Percentiles rank a stretch among this genome's conserved stretches.
phyloP scores from a whole-genome alignment of 2,888 invertebrate genomes.

The Myopa tessellatipennis region DNA sequence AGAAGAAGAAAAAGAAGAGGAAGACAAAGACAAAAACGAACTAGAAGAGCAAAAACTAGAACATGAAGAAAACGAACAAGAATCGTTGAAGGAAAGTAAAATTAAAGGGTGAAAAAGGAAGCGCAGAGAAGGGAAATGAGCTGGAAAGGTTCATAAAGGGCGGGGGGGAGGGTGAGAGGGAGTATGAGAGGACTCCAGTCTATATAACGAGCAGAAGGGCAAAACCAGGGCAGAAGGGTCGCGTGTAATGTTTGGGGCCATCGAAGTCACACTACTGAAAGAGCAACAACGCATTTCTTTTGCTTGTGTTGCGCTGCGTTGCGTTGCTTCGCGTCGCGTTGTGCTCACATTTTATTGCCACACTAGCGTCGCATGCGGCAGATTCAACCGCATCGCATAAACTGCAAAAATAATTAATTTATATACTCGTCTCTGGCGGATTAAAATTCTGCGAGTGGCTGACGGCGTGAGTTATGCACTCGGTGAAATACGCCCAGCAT shows the following conservation, averaged over 20 bases:
- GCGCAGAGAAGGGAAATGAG: not conserved
- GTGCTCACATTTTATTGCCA: too few relatives aligned
- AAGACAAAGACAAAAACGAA: not conserved
- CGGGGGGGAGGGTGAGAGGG: too few relatives aligned
- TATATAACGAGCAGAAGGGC: not conserved
- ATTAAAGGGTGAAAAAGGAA: not conserved
- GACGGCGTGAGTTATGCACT: not conserved
- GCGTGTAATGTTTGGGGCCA: not conserved
- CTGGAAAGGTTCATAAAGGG: too few relatives aligned
- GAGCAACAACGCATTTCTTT: conserved; percentile 15
- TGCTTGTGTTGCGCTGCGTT: not conserved
- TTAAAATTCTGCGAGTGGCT: conserved; percentile 1
- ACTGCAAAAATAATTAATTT: conserved; percentile 21
- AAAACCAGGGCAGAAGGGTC: not conserved
- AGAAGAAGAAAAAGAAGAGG: too few relatives aligned
- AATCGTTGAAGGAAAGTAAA: not conserved
- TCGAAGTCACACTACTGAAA: not conserved
- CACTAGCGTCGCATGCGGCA: too few relatives aligned
- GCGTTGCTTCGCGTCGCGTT: not conserved
- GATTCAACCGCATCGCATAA: conserved; percentile 30
- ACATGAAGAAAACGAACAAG: not conserved
- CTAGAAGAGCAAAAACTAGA: not conserved
- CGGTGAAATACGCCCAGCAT: not conserved
- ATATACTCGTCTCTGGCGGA: not conserved
- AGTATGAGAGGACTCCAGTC: too few relatives aligned